These are phyloP conservation scores for Pandion haliaetus DNA, from an alignment of 2,113 vertebrate species.

Conservation along the genomic window DNA sequence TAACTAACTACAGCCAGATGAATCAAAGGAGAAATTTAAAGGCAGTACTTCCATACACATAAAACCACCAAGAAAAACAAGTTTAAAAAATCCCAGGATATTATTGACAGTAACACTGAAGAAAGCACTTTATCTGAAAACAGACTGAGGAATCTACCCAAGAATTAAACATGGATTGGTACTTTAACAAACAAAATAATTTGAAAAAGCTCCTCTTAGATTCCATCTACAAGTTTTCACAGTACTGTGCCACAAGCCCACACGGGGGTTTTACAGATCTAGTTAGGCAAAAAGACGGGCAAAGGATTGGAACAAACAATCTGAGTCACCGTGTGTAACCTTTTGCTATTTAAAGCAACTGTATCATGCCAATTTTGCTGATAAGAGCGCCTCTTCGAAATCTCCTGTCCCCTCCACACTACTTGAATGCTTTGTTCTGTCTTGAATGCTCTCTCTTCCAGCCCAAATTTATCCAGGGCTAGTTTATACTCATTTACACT, in stretches of 20 bases:
- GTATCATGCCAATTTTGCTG: neutral
- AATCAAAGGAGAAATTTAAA: neutral
- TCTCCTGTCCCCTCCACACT: accelerated
- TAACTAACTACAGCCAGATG: neutral
- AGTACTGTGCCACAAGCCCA: neutral
- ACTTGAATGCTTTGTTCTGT: neutral
- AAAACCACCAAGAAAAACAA: neutral
- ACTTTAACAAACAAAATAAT: neutral
- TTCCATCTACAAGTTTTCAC: neutral
- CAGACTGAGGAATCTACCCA: neutral
- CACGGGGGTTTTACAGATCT: neutral
- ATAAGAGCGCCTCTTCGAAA: neutral
- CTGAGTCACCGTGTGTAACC: neutral
- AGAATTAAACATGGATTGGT: neutral
- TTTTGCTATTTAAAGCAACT: neutral
- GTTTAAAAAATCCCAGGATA: neutral
- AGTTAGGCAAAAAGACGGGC: neutral
- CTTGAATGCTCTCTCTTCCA: neutral
- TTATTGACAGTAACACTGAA: neutral
- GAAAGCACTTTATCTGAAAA: neutral
- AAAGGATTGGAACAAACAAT: neutral
- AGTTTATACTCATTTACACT: neutral
- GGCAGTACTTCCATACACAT: neutral
- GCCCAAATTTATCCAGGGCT: neutral
- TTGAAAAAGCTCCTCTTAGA: neutral